phyloP scores from a whole-genome alignment of 1,140 invertebrate species.

The Chironomus striatipennis region DNA sequence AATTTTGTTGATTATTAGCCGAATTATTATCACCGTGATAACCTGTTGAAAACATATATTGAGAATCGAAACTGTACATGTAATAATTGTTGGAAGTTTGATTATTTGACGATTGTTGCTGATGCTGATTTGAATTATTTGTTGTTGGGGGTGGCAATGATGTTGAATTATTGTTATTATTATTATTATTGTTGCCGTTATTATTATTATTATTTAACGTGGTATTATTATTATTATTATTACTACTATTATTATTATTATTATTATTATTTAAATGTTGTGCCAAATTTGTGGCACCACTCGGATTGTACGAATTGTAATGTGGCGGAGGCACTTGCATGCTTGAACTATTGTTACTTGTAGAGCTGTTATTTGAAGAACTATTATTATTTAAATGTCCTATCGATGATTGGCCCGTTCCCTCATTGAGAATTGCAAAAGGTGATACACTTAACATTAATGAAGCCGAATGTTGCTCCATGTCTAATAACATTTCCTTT shows the following conservation, averaged over 20 bases:
- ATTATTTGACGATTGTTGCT: constrained; percentile 26
- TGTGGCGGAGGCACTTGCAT: constrained; percentile 42
- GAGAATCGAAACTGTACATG: constrained; percentile 42
- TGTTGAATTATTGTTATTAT: constrained; percentile 27
- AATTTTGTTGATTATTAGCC: constrained; percentile 24
- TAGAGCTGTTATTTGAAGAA: constrained; percentile 43
- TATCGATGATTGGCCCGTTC: constrained; percentile 39
- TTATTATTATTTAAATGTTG: constrained; percentile 27
- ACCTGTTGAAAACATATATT: constrained; percentile 35
- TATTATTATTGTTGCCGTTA: constrained; percentile 27
- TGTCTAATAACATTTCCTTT: constrained; percentile 64
- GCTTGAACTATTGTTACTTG: constrained; percentile 45
- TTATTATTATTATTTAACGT: constrained; percentile 20
- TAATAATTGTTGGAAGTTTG: constrained; percentile 30
- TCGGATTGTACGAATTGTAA: constrained; percentile 65
- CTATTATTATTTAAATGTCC: constrained; percentile 40
- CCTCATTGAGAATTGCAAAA: constrained; percentile 60
- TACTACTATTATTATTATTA: constrained; percentile 28
- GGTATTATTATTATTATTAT: constrained; percentile 24
- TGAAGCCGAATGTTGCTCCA: constrained; percentile 65
- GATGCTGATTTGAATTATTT: constrained; percentile 25
- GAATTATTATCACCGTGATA: constrained; percentile 27
- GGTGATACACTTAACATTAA: constrained; percentile 79
- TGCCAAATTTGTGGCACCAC: constrained; percentile 42
- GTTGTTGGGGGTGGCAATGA: constrained; percentile 20